Base-by-base conservation (phyloP, 2,113 vertebrate genomes). In the Tyrannus savana region DNA sequence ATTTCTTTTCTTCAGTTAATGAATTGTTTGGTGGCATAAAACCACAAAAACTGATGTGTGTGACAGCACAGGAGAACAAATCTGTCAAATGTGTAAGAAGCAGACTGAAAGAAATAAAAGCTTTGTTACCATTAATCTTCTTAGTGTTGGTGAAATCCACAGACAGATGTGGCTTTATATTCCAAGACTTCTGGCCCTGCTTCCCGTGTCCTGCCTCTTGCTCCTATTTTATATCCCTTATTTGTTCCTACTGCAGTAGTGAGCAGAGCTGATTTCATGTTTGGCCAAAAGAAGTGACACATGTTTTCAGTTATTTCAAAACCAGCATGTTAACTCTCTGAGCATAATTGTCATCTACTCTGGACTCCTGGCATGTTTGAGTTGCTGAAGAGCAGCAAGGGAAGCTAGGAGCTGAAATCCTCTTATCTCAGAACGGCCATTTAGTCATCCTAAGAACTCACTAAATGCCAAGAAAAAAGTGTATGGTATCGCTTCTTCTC, bases 221-320 rank as follows among this genome's bases (percentile, higher is more conserved):
- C 9, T 84, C 24, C 23, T 82, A 1, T 33, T 84, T 87, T 60
- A 18, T 30, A 35, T 69, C 67, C n/a, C 5, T 16, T 72, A 50
- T 75, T 84, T 93, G 44, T 42, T 85, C 56, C n/a, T 84, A 9
- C 47, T 67, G 72, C n/a, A 69, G 58, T 73, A 52, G 60, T 42
- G 52, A 76, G 84, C 81, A 89, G 91, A 91, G 42, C 55, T 76
- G 82, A n/a, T n/a, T n/a, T n/a, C n/a, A n/a, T n/a, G n/a, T n/a
- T n/a, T n/a, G n/a, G n/a, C 64, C 69, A 59, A 28, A 93, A 78
- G 41, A 76, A 59, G 80, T 80, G 76, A 16, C 52, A 16, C 52
- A 8, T 68, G 50, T 35, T 84, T 84, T 73, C 52, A 84, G 55
- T 14, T 80, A 42, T 79, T 91, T 85, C 46, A 52, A 72, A 83